phyloP scores from a whole-genome alignment of 23 tunicate genomes.

The Aplidium turbinatum region DNA sequence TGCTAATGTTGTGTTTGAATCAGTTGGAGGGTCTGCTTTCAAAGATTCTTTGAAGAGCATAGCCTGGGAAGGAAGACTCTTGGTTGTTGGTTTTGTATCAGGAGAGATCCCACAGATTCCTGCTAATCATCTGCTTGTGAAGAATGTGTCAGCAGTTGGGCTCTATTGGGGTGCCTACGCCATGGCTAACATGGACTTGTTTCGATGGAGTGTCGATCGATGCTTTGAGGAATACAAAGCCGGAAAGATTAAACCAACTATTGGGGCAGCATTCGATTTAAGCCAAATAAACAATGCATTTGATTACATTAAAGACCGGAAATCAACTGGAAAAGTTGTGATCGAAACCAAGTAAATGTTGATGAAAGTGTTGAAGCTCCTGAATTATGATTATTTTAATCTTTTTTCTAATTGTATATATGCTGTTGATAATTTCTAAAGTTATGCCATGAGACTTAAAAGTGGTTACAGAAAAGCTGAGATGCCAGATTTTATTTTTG shows the following conservation, averaged over 20 bases:
- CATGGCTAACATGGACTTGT: conserved; percentile 25
- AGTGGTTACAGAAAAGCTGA: too few species aligned
- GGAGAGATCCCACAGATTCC: conserved; percentile 82
- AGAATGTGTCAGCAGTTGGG: conserved; percentile 84
- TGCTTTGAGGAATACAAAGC: conserved; percentile 20
- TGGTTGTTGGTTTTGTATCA: conserved; percentile 85
- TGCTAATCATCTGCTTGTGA: conserved; percentile 84
- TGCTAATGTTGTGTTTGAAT: conserved; percentile 91
- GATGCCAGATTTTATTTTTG: too few species aligned
- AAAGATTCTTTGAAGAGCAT: conserved; percentile 80
- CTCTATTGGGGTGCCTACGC: conserved; percentile 72
- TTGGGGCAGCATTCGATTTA: conserved; percentile 55
- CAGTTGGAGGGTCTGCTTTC: conserved; percentile 86
- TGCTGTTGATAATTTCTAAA: not conserved
- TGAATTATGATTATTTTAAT: not conserved
- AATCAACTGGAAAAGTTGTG: conserved; percentile 88
- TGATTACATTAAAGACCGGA: conserved; percentile 58
- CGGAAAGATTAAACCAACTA: conserved; percentile 70
- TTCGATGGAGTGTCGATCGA: conserved; percentile 30
- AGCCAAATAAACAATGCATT: conserved; percentile 85
- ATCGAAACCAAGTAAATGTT: too few species aligned
- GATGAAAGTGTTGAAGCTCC: too few species aligned
- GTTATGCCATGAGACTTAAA: too few species aligned
- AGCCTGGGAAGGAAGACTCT: conserved; percentile 75
- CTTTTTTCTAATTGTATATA: not conserved